Conservation (phyloP, 2,113 vertebrate genomes). For the Centropus bengalensis region DNA sequence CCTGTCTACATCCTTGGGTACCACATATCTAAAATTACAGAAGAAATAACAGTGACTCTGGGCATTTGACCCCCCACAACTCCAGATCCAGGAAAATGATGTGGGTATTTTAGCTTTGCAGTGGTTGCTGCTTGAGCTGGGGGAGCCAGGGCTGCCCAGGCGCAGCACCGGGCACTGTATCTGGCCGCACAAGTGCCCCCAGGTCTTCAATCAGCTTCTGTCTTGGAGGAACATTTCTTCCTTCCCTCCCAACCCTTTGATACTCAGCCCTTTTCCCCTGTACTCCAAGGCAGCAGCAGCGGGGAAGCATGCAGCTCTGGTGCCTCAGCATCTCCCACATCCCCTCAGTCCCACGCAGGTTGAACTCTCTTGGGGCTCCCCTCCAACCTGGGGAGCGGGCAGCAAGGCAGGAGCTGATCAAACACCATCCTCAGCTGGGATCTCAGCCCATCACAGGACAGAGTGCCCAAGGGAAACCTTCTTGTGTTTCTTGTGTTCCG, state of each 20-base stretch:
- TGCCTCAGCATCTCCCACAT: not conserved
- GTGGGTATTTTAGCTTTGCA: not conserved
- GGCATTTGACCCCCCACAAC: not conserved
- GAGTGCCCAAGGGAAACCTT: not conserved
- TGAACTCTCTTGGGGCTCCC: fast-evolving
- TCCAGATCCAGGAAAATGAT: not conserved
- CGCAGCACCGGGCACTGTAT: not conserved
- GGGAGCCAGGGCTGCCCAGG: not conserved
- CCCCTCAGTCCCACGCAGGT: not conserved
- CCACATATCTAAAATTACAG: not conserved
- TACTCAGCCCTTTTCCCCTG: not conserved
- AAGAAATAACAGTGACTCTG: not conserved
- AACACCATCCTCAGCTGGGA: not conserved
- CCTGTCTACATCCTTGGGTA: not conserved
- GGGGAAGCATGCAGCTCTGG: not conserved
- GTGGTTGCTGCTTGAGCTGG: not conserved
- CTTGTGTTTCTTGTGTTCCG: not conserved
- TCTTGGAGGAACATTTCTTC: not conserved
- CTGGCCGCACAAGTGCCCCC: not conserved
- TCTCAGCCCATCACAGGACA: not conserved
- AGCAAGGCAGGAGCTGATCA: not conserved
- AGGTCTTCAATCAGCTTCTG: not conserved
- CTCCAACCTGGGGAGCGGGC: not conserved
- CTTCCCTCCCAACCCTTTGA: not conserved
- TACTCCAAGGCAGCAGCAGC: not conserved